Percentiles rank a stretch among this genome's conserved stretches.
Evolutionary conservation across 2,113 vertebrate species (phyloP).

Genomic region (Urocitellus parryii): DNA sequence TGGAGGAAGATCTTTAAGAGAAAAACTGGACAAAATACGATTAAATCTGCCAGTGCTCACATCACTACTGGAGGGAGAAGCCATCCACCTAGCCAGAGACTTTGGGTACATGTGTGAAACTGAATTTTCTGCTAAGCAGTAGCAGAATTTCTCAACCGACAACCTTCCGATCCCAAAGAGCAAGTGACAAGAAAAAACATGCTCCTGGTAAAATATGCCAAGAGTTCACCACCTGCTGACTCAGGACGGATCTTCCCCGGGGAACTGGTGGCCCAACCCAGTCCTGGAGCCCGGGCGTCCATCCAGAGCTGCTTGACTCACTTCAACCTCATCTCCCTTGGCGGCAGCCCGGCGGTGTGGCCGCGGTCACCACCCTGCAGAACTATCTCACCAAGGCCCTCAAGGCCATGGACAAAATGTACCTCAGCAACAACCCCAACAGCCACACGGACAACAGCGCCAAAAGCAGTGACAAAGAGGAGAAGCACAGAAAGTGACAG

Average conservation of each 20-base stretch:
- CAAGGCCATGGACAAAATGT: conserved; percentile 99
- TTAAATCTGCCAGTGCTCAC: conserved; percentile 98
- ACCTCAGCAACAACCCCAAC: conserved; percentile 98
- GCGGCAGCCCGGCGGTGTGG: conserved; percentile 98
- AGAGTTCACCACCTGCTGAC: conserved; percentile 99
- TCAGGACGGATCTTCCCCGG: conserved; percentile 99
- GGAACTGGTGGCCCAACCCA: conserved; percentile 98
- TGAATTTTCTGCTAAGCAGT: conserved; percentile 99
- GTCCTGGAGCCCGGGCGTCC: conserved; percentile 99
- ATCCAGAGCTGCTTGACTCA: conserved; percentile 99
- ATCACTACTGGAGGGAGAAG: conserved; percentile 99
- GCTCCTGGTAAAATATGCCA: conserved; percentile 99
- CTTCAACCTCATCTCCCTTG: conserved; percentile 99
- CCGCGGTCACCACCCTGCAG: conserved; percentile 98
- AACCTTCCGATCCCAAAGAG: conserved; percentile 99
- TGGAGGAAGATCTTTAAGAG: conserved; percentile 98
- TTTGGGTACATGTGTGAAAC: conserved; percentile 99
- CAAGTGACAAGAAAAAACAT: conserved; percentile 99
- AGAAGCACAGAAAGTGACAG: conserved; percentile 98
- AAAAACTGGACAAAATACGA: conserved; percentile 99
- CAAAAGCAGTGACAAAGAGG: conserved; percentile 99
- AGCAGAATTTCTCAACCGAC: conserved; percentile 99
- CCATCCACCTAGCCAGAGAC: conserved; percentile 99
- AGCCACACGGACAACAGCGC: conserved; percentile 98
- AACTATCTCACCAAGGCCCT: conserved; percentile 99